Evolutionary conservation across 2,888 invertebrate genomes (phyloP).

Genomic region (Ennomos erosarius): DNA sequence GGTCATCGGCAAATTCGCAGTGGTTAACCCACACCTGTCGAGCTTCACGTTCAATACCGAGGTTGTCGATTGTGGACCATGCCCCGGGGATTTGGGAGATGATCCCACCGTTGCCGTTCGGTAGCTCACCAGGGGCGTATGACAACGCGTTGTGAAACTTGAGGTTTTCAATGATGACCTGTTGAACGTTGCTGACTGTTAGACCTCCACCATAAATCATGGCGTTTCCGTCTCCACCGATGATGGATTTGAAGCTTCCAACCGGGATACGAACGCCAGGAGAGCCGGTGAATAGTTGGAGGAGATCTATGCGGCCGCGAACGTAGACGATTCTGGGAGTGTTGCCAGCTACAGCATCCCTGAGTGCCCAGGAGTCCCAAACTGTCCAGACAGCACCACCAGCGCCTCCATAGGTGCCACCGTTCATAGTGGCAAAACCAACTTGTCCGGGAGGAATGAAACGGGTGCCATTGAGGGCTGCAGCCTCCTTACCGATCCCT

Average conservation of each 20-base stretch:
- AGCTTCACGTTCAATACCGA: slow-evolving; percentile 14
- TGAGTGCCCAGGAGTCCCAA: too few relatives aligned
- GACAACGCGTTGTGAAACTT: slow-evolving; percentile 21
- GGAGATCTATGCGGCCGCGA: slow-evolving; percentile 30
- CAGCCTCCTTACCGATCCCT: too few relatives aligned
- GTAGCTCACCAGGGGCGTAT: slow-evolving; percentile 18
- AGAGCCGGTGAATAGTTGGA: slow-evolving; percentile 16
- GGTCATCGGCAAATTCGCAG: slow-evolving; percentile 34
- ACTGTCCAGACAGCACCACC: too few relatives aligned
- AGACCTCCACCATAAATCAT: slow-evolving; percentile 25
- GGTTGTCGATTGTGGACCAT: slow-evolving; percentile 24
- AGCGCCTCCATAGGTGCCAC: too few relatives aligned
- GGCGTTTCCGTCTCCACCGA: slow-evolving; percentile 26
- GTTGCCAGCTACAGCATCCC: too few relatives aligned
- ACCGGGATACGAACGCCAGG: slow-evolving; percentile 22
- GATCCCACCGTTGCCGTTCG: slow-evolving; percentile 27
- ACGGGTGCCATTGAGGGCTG: too few relatives aligned
- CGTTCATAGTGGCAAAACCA: too few relatives aligned
- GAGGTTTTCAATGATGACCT: slow-evolving; percentile 21
- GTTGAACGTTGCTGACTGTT: not conserved
- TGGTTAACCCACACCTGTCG: slow-evolving; percentile 27
- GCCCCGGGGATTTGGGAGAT: slow-evolving; percentile 14
- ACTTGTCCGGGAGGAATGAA: too few relatives aligned
- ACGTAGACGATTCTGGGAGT: slow-evolving; percentile 15
- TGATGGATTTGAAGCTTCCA: slow-evolving; percentile 10